Base-by-base conservation (phyloP, 2,888 invertebrate species). In the Tenthredo scrophulariae region DNA sequence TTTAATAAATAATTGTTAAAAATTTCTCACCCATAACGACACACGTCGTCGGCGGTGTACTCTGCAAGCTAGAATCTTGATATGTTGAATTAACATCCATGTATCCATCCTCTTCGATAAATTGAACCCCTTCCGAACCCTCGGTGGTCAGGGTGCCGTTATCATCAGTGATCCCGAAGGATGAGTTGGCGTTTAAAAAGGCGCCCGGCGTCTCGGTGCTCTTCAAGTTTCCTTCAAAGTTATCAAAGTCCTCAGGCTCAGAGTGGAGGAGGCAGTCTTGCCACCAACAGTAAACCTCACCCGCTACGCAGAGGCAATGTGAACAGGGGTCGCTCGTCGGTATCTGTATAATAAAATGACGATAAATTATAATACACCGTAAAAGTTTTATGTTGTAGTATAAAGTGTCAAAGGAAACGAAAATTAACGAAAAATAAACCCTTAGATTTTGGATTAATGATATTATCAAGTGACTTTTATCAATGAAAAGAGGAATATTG, bases 11-110 rank as follows among this genome's bases (percentile, higher is more conserved):
- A n/a, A 67, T 2, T 13, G 15, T 29, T 9, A 0, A 26, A 13
- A 62, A 26, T 10, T 62, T 62, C 26, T 91, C 91, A 94, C 94
- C 94, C 94, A 94, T 94, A 10, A 94, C 93, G 79, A 93, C 88
- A 89, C 94, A 94, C 70, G 91, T 91, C 86, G 91, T 91, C 46
- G 92, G 91, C n/a, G 88, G 87, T 54, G 89, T 80, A 62, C 80
- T 80, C 40, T 80, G 80, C 10, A 62, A 15, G 40, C 13, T 50
- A 62, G 62, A 80, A 22, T 80, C 80, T 62, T 80, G 80, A 40
- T 80, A 80, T 4, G 80, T 80, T 40, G 80, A 80, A 40, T 80
- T 80, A 22, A 80, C 62, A 15, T 80, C 80, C 40, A 80, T 80
- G 80, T 80, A 80, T 2, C 80, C 80, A n/a, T 80, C 80, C 58